Conservation (phyloP, 2,113 vertebrate species). For the Psettodes erumei region DNA sequence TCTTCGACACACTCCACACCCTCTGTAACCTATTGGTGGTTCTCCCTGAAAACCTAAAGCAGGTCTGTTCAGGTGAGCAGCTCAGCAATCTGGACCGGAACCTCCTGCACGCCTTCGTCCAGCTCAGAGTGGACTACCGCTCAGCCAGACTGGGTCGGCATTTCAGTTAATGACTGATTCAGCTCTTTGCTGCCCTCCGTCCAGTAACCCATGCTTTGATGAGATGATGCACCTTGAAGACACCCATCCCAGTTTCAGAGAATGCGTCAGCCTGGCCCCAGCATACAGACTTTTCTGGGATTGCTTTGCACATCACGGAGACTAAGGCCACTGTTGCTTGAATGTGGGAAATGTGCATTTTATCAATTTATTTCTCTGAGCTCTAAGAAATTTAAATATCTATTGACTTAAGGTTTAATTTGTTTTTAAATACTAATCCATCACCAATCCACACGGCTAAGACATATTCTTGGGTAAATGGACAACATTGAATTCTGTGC, state of each 20-base stretch:
- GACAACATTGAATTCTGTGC: conserved; percentile 55
- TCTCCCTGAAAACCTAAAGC: conserved; percentile 98
- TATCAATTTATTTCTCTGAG: conserved; percentile 55
- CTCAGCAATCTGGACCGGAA: conserved; percentile 98
- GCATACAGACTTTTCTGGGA: conserved; percentile 47
- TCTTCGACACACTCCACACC: conserved; percentile 98
- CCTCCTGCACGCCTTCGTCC: conserved; percentile 98
- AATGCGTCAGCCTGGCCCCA: conserved; percentile 24
- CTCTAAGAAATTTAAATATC: conserved; percentile 61
- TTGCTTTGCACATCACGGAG: conserved; percentile 43
- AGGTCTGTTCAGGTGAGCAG: conserved; percentile 98
- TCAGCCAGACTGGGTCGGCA: conserved; percentile 94
- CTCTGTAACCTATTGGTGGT: conserved; percentile 99
- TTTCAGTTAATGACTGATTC: conserved; percentile 89
- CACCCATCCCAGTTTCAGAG: conserved; percentile 45
- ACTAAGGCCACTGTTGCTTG: conserved; percentile 43
- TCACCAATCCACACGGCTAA: conserved; percentile 39
- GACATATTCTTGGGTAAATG: conserved; percentile 51
- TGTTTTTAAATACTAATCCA: conserved; percentile 79
- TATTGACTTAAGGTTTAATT: conserved; percentile 59
- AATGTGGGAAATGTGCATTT: conserved; percentile 76
- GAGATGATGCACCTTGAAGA: conserved; percentile 64
- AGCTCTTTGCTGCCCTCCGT: conserved; percentile 72
- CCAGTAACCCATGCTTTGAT: conserved; percentile 60
- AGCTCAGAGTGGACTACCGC: conserved; percentile 96